Conservation (phyloP, 2,113 vertebrate species). For the Asarcornis scutulata region DNA sequence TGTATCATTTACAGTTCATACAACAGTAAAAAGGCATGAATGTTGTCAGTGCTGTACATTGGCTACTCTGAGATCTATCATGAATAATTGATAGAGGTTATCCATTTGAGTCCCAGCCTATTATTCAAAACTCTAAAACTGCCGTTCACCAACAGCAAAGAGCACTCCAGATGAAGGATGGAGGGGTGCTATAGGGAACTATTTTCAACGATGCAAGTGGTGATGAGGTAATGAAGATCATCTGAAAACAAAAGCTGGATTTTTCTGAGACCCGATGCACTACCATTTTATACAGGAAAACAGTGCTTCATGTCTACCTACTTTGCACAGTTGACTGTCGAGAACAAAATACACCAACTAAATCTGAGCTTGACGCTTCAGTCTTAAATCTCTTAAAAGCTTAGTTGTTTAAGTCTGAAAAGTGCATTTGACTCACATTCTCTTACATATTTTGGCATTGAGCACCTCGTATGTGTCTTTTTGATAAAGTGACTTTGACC, state of each 20-base stretch:
- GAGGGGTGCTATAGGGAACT: neutral
- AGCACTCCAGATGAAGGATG: slow-evolving; percentile 3
- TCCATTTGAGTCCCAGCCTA: neutral
- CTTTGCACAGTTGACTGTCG: neutral
- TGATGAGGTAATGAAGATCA: neutral
- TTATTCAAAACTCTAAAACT: slow-evolving; percentile 38
- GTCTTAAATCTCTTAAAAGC: slow-evolving; percentile 21
- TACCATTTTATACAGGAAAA: neutral
- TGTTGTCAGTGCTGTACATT: slow-evolving; percentile 20
- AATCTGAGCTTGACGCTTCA: neutral
- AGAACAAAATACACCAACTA: neutral
- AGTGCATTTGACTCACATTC: neutral
- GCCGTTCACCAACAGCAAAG: neutral
- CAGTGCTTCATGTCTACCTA: neutral
- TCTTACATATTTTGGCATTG: neutral
- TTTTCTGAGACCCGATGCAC: neutral
- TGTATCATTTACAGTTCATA: neutral
- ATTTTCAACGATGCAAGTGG: neutral
- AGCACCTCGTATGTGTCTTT: neutral
- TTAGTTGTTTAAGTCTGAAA: neutral
- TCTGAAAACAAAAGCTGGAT: slow-evolving; percentile 9
- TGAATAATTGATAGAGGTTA: slow-evolving; percentile 59
- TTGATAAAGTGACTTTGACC: neutral
- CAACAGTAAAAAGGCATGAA: neutral
- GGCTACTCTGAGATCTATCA: neutral